Evolutionary conservation across 2,113 vertebrate species (phyloP), one percentile per base, ranked within the genome.

Genomic region (Microcebus ravelobensis): DNA sequence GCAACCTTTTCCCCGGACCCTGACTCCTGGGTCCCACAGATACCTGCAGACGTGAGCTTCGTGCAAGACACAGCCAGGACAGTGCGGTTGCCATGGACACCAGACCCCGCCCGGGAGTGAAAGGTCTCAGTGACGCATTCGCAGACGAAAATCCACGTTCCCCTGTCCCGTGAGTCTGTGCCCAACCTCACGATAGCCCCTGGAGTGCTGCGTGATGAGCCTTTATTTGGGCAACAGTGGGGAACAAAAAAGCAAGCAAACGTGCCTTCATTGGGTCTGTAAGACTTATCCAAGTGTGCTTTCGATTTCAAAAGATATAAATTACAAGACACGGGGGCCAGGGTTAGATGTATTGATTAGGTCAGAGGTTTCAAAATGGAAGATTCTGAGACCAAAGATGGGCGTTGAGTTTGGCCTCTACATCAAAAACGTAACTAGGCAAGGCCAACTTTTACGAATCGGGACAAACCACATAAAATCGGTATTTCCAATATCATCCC

Each of bases 171-270:
- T 23, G 48, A n/a, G 20, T 79, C 20, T 34, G 25, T 42, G 67
- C n/a, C 59, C 36, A 10, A 4, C 18, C 13, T 57, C 31, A 55
- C 3, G 0, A 0, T 18, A n/a, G 36, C 17, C 42, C 0, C n/a
- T 11, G 29, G 17, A 14, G 48, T 27, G 34, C 42, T 34, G 0
- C 11, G 36, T 6, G 25, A 6, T 21, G 9, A 67, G 15, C 27
- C 23, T 45, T 15, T 45, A 27, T 45, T 25, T 45, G 9, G 34
- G 21, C 18, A 68, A 29, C 12, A 23, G 23, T 8, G 6, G 23
- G 9, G 25, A 48, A 63, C 12, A 68, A 8, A 65, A 18, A 42
- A 61, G 8, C 29, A 27, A 61, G 27, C 4, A 1, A 27, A 18
- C 27, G 6, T 4, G 27, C 21, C 18, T 42, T 61, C 25, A 20